These are phyloP conservation scores for Pteromalus puparum DNA, from an alignment of 1,140 invertebrate species.

Conservation along the genomic window DNA sequence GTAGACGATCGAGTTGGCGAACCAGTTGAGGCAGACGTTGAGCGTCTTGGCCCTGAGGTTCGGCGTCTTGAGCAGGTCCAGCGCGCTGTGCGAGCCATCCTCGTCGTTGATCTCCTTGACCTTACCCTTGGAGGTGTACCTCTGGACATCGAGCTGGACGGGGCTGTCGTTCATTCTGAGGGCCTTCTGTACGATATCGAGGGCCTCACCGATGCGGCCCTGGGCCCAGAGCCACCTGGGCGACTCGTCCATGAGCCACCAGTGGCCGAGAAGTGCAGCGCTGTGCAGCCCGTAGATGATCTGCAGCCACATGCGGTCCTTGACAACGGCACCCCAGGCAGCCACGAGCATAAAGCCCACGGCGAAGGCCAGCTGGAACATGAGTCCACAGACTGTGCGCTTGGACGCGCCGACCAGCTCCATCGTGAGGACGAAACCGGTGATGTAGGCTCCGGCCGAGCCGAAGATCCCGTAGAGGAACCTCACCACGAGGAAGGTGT, in stretches of 20 bases:
- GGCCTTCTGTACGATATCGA: slow-evolving; percentile 84
- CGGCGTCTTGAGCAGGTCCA: slow-evolving; percentile 87
- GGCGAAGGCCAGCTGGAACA: slow-evolving; percentile 88
- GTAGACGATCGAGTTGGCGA: slow-evolving; percentile 91
- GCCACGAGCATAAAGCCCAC: slow-evolving; percentile 89
- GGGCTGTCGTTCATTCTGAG: slow-evolving; percentile 82
- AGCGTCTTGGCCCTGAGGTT: slow-evolving; percentile 86
- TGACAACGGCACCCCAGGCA: slow-evolving; percentile 86
- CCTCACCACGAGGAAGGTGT: slow-evolving; percentile 81
- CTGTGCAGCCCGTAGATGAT: slow-evolving; percentile 87
- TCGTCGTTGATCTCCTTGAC: slow-evolving; percentile 68
- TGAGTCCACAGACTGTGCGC: slow-evolving; percentile 87
- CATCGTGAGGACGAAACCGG: slow-evolving; percentile 90
- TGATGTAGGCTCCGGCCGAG: slow-evolving; percentile 89
- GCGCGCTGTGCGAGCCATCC: slow-evolving; percentile 74
- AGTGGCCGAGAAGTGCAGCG: slow-evolving; percentile 84
- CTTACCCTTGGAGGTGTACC: slow-evolving; percentile 79
- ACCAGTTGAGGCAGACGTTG: slow-evolving; percentile 90
- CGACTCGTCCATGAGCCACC: slow-evolving; percentile 92
- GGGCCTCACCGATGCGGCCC: slow-evolving; percentile 82
- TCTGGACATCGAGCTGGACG: slow-evolving; percentile 78
- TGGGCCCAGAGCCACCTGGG: slow-evolving; percentile 90
- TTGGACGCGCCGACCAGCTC: slow-evolving; percentile 89
- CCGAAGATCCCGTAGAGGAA: slow-evolving; percentile 89
- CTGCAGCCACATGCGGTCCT: slow-evolving; percentile 85